Percentiles rank a stretch among this genome's conserved stretches.
Conservation (phyloP, 2,113 vertebrate genomes). For the Hydrochoerus hydrochaeris region DNA sequence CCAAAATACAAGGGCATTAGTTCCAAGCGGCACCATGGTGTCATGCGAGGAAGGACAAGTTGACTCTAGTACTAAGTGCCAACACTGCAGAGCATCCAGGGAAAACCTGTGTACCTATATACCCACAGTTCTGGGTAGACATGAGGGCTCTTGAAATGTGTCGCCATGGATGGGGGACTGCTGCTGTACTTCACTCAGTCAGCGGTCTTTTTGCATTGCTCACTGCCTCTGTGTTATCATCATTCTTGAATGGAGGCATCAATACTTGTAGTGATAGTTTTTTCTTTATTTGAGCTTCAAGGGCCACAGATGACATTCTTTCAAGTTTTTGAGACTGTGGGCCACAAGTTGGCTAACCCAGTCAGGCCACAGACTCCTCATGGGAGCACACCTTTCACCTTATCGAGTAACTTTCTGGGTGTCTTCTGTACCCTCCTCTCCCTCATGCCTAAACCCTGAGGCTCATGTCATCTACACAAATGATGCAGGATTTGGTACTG, state of each 20-base stretch:
- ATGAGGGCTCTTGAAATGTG: background rate
- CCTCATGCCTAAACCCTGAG: background rate
- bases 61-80: background rate
- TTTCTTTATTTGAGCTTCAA: background rate
- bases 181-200: fast-evolving
- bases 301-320: background rate
- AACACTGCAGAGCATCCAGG: background rate
- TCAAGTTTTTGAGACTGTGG: fast-evolving
- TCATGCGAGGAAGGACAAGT: background rate
- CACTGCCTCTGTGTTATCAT: background rate
- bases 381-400: background rate
- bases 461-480: background rate
- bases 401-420: background rate
- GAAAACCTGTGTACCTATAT: no score
- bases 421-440: fast-evolving
- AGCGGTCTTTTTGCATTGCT: fast-evolving
- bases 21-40: background rate
- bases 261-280: fast-evolving
- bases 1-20: background rate
- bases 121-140: background rate
- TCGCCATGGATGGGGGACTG: background rate
- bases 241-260: fast-evolving
- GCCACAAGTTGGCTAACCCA: background rate
- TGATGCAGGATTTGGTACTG: background rate
- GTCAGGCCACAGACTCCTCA: fast-evolving